Conservation (phyloP, 2,113 vertebrate genomes). For the Ochotona curzoniae region DNA sequence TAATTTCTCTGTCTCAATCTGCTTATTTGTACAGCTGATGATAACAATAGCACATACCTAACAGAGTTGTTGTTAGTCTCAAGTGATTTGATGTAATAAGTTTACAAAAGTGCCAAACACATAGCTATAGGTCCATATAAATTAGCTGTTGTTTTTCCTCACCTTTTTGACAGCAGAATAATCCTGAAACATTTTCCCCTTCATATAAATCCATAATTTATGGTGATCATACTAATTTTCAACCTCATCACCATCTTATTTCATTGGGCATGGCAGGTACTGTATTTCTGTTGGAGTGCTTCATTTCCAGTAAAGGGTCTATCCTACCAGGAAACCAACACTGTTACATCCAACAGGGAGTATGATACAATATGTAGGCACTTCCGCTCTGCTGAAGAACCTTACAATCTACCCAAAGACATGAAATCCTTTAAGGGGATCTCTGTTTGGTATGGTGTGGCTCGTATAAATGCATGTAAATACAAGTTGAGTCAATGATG, state of each 20-base stretch:
- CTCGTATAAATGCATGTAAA: not conserved
- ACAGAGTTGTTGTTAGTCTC: not conserved
- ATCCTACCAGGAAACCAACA: not conserved
- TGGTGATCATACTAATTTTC: not conserved
- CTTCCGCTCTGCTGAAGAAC: not conserved
- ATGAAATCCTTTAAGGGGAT: not conserved
- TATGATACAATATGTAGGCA: not conserved
- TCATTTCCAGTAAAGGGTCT: not conserved
- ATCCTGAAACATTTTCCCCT: conserved; percentile 32
- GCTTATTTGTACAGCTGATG: not conserved
- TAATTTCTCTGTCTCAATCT: conserved; percentile 18
- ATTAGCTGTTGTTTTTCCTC: not conserved
- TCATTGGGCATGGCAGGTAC: not conserved
- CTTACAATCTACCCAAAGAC: not conserved
- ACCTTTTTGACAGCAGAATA: conserved; percentile 45
- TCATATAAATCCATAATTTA: not conserved
- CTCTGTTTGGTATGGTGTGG: conserved; percentile 33
- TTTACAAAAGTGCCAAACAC: conserved; percentile 4
- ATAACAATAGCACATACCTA: not conserved
- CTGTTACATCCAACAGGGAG: not conserved
- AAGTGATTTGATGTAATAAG: not conserved
- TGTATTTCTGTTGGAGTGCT: conserved; percentile 27
- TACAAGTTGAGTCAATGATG: conserved; percentile 16
- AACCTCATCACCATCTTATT: not conserved
- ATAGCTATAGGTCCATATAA: not conserved